These are phyloP conservation scores for Helogale parvula DNA, from an alignment of 2,113 vertebrate species.

Conservation along the genomic window DNA sequence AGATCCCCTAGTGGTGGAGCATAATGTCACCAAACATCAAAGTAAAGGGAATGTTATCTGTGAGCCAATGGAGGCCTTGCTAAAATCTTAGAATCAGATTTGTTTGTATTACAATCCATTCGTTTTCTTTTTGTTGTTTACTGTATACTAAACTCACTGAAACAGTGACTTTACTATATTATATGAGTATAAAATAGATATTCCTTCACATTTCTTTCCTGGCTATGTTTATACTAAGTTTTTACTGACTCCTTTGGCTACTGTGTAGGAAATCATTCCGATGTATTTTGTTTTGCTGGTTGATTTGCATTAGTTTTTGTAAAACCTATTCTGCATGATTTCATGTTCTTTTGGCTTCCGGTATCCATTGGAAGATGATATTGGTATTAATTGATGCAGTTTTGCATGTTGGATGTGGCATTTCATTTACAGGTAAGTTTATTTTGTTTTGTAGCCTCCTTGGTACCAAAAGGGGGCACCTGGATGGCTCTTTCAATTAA, in stretches of 20 bases:
- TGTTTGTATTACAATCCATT: not conserved
- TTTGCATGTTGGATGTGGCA: not conserved
- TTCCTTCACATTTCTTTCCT: not conserved
- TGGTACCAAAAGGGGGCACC: not conserved
- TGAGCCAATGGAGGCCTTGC: fast-evolving
- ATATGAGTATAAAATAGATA: not conserved
- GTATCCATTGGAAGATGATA: not conserved
- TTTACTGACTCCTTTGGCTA: not conserved
- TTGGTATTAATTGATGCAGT: not conserved
- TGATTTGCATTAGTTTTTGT: not conserved
- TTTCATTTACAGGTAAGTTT: not conserved
- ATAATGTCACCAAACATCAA: not conserved
- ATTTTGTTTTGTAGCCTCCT: not conserved
- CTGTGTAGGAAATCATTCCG: not conserved
- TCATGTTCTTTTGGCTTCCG: not conserved
- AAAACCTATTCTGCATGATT: not conserved
- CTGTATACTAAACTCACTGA: not conserved
- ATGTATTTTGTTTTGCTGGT: not conserved
- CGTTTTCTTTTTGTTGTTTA: not conserved
- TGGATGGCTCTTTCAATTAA: too few species aligned
- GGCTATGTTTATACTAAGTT: not conserved
- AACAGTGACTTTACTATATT: not conserved
- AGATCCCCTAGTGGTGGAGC: not conserved
- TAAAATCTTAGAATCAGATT: not conserved
- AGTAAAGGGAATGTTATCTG: not conserved